These are phyloP conservation scores for Centrocercus urophasianus DNA, from an alignment of 2,113 vertebrate species.

Conservation along the genomic window DNA sequence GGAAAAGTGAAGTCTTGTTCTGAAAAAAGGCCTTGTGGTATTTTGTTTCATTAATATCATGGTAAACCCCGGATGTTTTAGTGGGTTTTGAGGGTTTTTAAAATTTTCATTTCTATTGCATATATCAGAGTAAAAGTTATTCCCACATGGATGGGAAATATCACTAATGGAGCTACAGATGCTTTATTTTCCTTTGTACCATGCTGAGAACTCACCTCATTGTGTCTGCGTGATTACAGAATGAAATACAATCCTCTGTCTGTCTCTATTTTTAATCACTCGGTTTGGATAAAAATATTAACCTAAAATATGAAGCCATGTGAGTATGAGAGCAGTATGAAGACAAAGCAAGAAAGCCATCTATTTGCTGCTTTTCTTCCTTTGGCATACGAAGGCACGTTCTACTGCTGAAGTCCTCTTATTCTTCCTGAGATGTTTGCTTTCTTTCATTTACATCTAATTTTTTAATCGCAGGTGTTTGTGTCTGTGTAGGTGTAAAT, in stretches of 20 bases:
- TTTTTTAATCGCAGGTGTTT: slow-evolving; percentile 3
- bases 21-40: neutral
- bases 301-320: neutral
- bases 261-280: slow-evolving; percentile 40
- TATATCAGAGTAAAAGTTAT: slow-evolving; percentile 18
- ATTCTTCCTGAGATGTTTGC: neutral
- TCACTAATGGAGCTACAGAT: slow-evolving; percentile 17
- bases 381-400: neutral
- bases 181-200: slow-evolving; percentile 26
- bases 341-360: slow-evolving; percentile 51
- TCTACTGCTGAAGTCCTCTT: neutral
- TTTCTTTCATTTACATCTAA: neutral
- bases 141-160: slow-evolving; percentile 42
- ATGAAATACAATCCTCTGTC: slow-evolving; percentile 61
- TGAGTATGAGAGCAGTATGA: slow-evolving; percentile 2
- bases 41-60: slow-evolving; percentile 58
- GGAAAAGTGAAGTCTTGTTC: neutral
- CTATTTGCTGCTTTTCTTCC: slow-evolving; percentile 41
- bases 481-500: slow-evolving; percentile 18
- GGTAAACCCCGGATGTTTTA: neutral
- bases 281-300: slow-evolving; percentile 59
- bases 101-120: slow-evolving; percentile 26
- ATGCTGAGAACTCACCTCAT: slow-evolving; percentile 59
- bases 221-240: slow-evolving; percentile 61
- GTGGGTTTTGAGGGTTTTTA: slow-evolving; percentile 4